Conservation (phyloP, 2,888 invertebrate genomes). For the Anarsia innoxiella region DNA sequence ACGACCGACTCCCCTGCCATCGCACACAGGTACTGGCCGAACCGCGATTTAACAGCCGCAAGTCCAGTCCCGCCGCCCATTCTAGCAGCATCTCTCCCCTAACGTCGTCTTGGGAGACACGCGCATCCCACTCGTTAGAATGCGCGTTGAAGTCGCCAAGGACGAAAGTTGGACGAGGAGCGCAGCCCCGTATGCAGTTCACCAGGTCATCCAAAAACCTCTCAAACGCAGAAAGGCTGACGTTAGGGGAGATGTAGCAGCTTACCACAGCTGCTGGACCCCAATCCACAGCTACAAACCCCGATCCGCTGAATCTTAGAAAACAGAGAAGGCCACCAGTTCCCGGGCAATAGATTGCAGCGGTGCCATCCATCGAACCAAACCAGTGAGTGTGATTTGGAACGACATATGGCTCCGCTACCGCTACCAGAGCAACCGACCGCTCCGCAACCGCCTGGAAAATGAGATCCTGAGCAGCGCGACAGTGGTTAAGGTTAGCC, state of each 20-base stretch:
- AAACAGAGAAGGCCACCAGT: not conserved
- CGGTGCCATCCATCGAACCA: not conserved
- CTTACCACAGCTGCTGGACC: not conserved
- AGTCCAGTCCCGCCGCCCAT: not conserved
- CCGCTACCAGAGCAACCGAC: too few relatives aligned
- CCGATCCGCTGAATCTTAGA: not conserved
- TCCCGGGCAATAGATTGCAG: not conserved
- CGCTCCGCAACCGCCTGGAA: too few relatives aligned
- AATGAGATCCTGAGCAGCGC: too few relatives aligned
- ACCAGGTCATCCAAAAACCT: not conserved
- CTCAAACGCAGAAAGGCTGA: not conserved
- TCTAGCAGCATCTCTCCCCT: slow-evolving; percentile 12
- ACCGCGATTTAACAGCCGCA: not conserved
- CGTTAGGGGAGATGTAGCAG: not conserved
- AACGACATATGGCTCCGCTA: not conserved
- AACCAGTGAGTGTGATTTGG: not conserved
- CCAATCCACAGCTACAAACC: not conserved
- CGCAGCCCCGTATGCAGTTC: not conserved
- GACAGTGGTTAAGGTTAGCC: too few relatives aligned
- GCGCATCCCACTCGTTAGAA: not conserved
- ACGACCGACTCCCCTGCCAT: too few relatives aligned
- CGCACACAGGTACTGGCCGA: too few relatives aligned
- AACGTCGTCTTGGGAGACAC: slow-evolving; percentile 1
- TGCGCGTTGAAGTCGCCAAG: too few relatives aligned
- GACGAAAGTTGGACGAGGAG: too few relatives aligned